Base-by-base conservation (phyloP, 2,888 invertebrate species). In the Noctua janthe region DNA sequence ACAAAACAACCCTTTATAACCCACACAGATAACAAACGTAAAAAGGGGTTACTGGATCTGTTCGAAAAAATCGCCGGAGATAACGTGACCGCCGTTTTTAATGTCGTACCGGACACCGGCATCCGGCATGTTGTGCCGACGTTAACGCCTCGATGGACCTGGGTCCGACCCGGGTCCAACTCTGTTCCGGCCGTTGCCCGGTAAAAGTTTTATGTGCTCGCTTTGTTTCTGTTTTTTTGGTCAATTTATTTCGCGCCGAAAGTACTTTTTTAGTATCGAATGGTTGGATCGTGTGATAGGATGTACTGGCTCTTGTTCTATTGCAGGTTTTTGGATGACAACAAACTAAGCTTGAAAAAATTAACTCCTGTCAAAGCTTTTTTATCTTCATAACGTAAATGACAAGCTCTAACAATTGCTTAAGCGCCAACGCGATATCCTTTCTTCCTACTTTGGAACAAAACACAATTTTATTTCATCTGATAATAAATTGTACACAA, bases 31-130 rank as follows among this genome's bases (percentile, higher is more conserved):
- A 76, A 67, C 76, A 82, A 77, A 79, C 71, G 54, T 81, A 84
- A 89, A 90, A 85, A 86, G 72, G 78, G 84, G 82, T 86, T 75
- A 87, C 85, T 80, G 74, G 82, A 87, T 83, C 83, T 71, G 74
- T 78, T 77, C 80, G 72, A 87, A 84, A 90, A 91, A 87, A 85
- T 86, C 81, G 80, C 59, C 75, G 85, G 87, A 91, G 90, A 91
- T 91, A 91, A 90, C 88, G 87, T 84, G 77, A 81, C 83, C 82
- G 75, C 81, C 84, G 82, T 90, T 89, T 88, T 89, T 91, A 89
- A 88, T 90, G 91, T 91, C 90, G 88, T 84, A 86, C 78, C 86
- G 89, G 88, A 88, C 89, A 85, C 84, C 49, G 85, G 84, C 82
- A 81, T 89, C 90, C 89, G 88, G 90, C 84, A 85, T 88, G 87